phyloP scores from a whole-genome alignment of 1,140 invertebrate species.

The Euura saliciscinereae region DNA sequence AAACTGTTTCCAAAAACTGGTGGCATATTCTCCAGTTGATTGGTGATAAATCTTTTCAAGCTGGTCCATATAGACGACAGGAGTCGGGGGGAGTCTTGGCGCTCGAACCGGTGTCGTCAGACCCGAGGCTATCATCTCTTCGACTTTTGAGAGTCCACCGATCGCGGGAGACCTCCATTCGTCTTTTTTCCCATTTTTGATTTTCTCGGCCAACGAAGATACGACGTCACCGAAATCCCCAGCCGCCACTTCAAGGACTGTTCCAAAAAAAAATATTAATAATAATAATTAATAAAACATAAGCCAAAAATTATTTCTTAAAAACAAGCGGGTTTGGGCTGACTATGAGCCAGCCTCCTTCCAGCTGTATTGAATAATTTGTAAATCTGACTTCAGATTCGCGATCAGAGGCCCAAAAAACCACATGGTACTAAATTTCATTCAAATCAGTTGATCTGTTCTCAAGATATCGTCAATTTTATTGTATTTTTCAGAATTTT shows the following conservation, averaged over 20 bases:
- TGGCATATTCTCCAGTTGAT: slow-evolving; percentile 47
- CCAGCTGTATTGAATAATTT: too few relatives aligned
- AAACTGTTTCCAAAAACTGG: slow-evolving; percentile 66
- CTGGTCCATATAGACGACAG: slow-evolving; percentile 23
- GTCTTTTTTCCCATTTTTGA: slow-evolving; percentile 72
- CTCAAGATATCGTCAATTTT: too few relatives aligned
- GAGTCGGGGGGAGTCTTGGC: slow-evolving; percentile 26
- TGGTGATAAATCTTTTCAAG: slow-evolving; percentile 21
- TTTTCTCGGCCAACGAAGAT: slow-evolving; percentile 63
- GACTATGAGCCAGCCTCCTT: too few relatives aligned
- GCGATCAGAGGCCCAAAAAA: too few relatives aligned
- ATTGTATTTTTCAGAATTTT: too few relatives aligned
- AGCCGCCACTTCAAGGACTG: slow-evolving; percentile 86
- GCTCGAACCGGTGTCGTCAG: slow-evolving; percentile 25
- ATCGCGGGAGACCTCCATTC: slow-evolving; percentile 56
- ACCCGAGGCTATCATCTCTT: slow-evolving; percentile 30
- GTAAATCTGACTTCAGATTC: too few relatives aligned
- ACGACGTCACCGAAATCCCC: slow-evolving; percentile 78
- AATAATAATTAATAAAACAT: slow-evolving; percentile 15
- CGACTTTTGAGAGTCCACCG: slow-evolving; percentile 22
- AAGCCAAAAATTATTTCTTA: too few relatives aligned
- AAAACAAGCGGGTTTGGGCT: too few relatives aligned
- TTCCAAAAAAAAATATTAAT: neutral
- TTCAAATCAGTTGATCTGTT: too few relatives aligned
- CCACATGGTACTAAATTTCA: too few relatives aligned